A percentile compares a stretch with the other conserved stretches of the same genome.
Evolutionary conservation across 1,140 invertebrate genomes (phyloP).

Genomic region (Dufourea novaeangliae): DNA sequence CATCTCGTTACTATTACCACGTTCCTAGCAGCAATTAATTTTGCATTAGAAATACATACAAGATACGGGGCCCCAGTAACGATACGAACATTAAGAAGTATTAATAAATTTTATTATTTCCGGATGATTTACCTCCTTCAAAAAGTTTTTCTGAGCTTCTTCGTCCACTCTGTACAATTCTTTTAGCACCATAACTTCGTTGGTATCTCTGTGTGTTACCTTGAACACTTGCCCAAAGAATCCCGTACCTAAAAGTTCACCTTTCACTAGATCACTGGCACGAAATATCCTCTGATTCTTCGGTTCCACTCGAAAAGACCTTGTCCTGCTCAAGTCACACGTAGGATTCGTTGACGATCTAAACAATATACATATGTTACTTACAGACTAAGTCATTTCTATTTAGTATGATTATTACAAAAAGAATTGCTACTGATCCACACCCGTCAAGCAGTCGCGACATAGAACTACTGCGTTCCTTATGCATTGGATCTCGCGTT

Average conservation of each 20-base stretch:
- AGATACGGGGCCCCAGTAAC: too few relatives aligned
- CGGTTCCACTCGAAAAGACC: conserved; percentile 93
- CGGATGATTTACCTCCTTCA: conserved; percentile 89
- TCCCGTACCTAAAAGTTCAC: conserved; percentile 94
- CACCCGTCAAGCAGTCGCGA: conserved; percentile 91
- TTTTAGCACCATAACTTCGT: conserved; percentile 97
- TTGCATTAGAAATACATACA: too few relatives aligned
- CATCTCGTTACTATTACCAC: too few relatives aligned
- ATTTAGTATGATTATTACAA: not conserved
- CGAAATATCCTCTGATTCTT: conserved; percentile 93
- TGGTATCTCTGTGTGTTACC: conserved; percentile 94
- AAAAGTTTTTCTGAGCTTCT: conserved; percentile 95
- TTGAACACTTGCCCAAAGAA: conserved; percentile 96
- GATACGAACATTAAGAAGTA: not conserved
- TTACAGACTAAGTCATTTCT: conserved; percentile 15
- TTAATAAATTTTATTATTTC: not conserved
- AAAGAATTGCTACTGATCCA: conserved; percentile 13
- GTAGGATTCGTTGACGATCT: conserved; percentile 78
- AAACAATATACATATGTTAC: too few relatives aligned
- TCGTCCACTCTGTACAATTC: conserved; percentile 96
- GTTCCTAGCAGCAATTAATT: too few relatives aligned
- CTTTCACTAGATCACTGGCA: conserved; percentile 93
- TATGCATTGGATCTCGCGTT: conserved; percentile 83
- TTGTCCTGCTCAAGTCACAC: conserved; percentile 90
- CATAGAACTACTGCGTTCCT: conserved; percentile 92